These are phyloP conservation scores for Kryphioiulus occultus DNA, from an alignment of 2,888 invertebrate species.

Conservation along the genomic window DNA sequence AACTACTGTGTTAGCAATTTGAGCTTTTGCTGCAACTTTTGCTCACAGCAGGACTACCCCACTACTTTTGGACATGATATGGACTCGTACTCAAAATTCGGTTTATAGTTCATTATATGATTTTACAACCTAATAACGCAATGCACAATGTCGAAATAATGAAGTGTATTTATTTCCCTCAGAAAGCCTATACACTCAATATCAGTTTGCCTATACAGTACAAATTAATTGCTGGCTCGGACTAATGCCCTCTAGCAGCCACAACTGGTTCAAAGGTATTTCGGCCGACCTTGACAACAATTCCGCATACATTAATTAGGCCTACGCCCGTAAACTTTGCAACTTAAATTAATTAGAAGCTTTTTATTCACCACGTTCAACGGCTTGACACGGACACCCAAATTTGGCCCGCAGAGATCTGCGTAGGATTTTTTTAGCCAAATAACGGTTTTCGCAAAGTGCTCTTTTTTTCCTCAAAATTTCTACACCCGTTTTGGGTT, in stretches of 20 bases:
- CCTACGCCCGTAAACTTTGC: conserved; percentile 18
- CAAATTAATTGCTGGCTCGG: background rate
- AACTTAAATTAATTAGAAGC: background rate
- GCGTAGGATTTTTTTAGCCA: background rate
- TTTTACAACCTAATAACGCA: conserved; percentile 1
- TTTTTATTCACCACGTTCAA: background rate
- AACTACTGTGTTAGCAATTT: background rate
- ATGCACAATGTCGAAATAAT: background rate
- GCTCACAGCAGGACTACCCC: too few species aligned
- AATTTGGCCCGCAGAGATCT: background rate
- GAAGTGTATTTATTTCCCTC: background rate
- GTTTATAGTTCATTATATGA: background rate
- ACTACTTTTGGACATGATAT: background rate
- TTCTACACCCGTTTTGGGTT: background rate
- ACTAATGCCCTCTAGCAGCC: background rate
- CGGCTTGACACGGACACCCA: background rate
- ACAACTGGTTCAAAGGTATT: conserved; percentile 20
- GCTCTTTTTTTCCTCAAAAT: background rate
- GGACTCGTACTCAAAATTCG: background rate
- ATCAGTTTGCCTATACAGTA: background rate
- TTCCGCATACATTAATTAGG: conserved; percentile 26
- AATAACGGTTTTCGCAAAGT: background rate
- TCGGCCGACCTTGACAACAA: background rate
- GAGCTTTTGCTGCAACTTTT: too few species aligned
- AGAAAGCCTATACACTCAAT: background rate